Evolutionary conservation across 2,113 vertebrate genomes (phyloP).

Genomic region (Sterna hirundo): DNA sequence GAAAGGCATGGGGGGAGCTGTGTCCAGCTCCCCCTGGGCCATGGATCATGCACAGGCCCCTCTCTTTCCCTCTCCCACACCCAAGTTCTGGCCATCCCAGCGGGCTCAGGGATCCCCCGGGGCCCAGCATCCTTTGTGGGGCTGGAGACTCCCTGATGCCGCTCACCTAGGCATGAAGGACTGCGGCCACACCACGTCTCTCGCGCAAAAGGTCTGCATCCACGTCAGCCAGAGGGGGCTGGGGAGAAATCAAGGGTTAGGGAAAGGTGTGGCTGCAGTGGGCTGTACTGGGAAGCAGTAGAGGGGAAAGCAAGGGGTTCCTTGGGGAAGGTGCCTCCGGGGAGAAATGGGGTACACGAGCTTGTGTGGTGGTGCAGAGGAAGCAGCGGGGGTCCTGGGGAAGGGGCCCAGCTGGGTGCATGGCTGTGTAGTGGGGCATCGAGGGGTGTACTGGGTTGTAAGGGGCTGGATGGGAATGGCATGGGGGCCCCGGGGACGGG

Average conservation of each 20-base stretch:
- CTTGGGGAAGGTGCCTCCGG: not conserved
- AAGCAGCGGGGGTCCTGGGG: not conserved
- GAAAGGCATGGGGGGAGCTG: too few species aligned
- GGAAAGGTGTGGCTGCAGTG: not conserved
- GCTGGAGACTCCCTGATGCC: not conserved
- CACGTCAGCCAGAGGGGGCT: not conserved
- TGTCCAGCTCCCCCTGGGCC: too few species aligned
- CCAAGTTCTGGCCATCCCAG: not conserved
- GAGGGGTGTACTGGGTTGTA: too few species aligned
- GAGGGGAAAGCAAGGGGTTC: too few species aligned
- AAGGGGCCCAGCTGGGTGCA: not conserved
- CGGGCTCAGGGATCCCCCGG: too few species aligned
- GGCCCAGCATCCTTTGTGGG: not conserved
- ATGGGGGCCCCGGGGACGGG: too few species aligned
- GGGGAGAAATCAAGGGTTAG: not conserved
- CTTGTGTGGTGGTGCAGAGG: not conserved
- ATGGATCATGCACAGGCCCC: too few species aligned
- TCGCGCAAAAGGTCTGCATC: fast-evolving
- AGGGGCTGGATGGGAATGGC: not conserved
- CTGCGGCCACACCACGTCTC: not conserved
- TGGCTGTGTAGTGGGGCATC: not conserved
- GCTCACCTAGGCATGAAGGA: not conserved
- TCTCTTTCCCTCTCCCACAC: not conserved
- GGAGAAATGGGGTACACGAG: not conserved
- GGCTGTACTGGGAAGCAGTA: too few species aligned